These are phyloP conservation scores for Garrulus glandarius DNA, from an alignment of 2,797 vertebrate genomes.

Conservation along the genomic window DNA sequence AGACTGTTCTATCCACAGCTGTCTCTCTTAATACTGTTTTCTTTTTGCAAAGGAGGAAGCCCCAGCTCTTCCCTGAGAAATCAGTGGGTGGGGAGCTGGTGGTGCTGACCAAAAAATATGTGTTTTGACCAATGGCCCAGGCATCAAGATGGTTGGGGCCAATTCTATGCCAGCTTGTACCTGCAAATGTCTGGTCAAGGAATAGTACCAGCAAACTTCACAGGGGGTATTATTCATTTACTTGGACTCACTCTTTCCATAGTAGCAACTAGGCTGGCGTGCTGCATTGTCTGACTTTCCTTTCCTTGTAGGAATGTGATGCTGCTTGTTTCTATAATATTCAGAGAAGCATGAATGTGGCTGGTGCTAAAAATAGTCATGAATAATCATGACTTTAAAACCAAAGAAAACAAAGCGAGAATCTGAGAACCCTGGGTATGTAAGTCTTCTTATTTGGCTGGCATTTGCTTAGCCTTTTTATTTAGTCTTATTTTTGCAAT, in stretches of 20 bases:
- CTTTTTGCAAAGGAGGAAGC: not conserved
- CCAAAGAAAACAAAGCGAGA: not conserved
- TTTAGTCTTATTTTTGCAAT: not conserved
- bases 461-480: not conserved
- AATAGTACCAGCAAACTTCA: not conserved
- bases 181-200: not conserved
- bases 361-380: slow-evolving; percentile 27
- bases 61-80: not conserved
- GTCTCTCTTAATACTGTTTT: not conserved
- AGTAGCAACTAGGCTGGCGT: not conserved
- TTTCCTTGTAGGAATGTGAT: not conserved
- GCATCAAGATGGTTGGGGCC: not conserved
- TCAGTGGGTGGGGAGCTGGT: not conserved
- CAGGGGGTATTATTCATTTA: not conserved
- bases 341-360: not conserved
- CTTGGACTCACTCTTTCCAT: not conserved
- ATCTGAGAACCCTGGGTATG: not conserved
- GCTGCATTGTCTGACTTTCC: not conserved
- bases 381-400: not conserved
- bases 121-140: not conserved
- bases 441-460: not conserved
- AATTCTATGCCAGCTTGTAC: not conserved
- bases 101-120: fast-evolving
- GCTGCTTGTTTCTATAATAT: not conserved
- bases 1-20: not conserved